These are phyloP conservation scores for Melanotaenia boesemani DNA, from an alignment of 2,797 vertebrate species.

Conservation along the genomic window DNA sequence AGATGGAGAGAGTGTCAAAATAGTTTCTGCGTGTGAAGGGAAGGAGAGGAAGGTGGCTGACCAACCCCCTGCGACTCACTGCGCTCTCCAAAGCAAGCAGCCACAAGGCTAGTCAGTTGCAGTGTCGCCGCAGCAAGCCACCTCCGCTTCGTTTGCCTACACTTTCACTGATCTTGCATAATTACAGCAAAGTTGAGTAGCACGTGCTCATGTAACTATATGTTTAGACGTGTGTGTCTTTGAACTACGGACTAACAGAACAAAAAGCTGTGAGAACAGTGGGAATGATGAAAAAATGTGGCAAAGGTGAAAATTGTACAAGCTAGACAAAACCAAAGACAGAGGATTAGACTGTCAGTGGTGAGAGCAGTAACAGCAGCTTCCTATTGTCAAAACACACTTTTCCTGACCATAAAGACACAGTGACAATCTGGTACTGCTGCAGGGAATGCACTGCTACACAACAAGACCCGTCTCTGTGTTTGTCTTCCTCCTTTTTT, in stretches of 20 bases:
- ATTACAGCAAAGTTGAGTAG: conserved; percentile 20
- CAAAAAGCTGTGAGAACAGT: conserved; percentile 10
- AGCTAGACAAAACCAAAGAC: conserved; percentile 30
- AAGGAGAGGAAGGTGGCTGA: conserved; percentile 55
- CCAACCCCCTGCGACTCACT: conserved; percentile 61
- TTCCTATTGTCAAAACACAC: conserved; percentile 58
- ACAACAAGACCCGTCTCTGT: conserved; percentile 14
- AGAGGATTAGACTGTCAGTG: conserved; percentile 42
- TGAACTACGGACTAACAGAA: conserved; percentile 1
- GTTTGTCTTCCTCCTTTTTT: conserved; percentile 13
- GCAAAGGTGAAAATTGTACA: conserved; percentile 23
- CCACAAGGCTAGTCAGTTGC: conserved; percentile 52
- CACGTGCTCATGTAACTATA: neutral
- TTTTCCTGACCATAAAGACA: conserved; percentile 58
- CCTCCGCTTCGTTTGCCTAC: conserved; percentile 57
- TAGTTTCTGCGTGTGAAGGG: conserved; percentile 69
- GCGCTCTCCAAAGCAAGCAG: conserved; percentile 59
- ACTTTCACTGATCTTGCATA: conserved; percentile 44
- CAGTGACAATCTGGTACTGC: conserved; percentile 50
- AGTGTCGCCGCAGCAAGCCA: conserved; percentile 48
- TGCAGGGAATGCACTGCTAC: conserved; percentile 38
- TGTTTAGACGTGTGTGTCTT: conserved; percentile 8
- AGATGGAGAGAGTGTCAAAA: conserved; percentile 70
- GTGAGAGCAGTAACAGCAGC: conserved; percentile 33
- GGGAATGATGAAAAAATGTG: conserved; percentile 12